Conservation (phyloP, 2,113 vertebrate species). For the Hippoglossus stenolepis region DNA sequence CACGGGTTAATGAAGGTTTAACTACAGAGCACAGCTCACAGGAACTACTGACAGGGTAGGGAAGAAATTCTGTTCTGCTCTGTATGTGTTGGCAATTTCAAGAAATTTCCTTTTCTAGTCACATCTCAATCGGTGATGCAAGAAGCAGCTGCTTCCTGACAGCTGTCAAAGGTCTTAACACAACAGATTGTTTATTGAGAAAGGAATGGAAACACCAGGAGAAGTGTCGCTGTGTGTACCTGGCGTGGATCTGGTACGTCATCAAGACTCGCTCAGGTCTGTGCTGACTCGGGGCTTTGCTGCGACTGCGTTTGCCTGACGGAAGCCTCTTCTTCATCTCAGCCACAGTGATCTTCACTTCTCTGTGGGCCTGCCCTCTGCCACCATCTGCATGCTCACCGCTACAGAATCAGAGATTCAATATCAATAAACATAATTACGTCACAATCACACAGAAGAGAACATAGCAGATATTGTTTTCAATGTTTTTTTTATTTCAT, state of each 20-base stretch:
- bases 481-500: no score
- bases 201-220: background rate
- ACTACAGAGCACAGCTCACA: background rate
- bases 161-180: background rate
- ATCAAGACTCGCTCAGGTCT: constrained; percentile 85
- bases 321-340: constrained; percentile 91
- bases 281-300: constrained; percentile 86
- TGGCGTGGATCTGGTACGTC: constrained; percentile 89
- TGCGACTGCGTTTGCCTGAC: constrained; percentile 79
- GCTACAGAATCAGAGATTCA: constrained; percentile 21
- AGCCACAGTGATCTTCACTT: constrained; percentile 84
- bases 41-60: background rate
- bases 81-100: background rate
- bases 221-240: constrained; percentile 74
- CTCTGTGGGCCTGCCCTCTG: constrained; percentile 78
- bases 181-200: background rate
- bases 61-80: background rate
- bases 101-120: background rate
- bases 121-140: background rate
- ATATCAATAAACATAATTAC: background rate
- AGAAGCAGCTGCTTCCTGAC: background rate
- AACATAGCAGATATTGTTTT: background rate
- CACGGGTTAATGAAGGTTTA: background rate
- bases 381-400: constrained; percentile 69
- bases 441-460: no score